Evolutionary conservation across 2,797 vertebrate genomes (phyloP).

Genomic region (Tokudaia muenninki): DNA sequence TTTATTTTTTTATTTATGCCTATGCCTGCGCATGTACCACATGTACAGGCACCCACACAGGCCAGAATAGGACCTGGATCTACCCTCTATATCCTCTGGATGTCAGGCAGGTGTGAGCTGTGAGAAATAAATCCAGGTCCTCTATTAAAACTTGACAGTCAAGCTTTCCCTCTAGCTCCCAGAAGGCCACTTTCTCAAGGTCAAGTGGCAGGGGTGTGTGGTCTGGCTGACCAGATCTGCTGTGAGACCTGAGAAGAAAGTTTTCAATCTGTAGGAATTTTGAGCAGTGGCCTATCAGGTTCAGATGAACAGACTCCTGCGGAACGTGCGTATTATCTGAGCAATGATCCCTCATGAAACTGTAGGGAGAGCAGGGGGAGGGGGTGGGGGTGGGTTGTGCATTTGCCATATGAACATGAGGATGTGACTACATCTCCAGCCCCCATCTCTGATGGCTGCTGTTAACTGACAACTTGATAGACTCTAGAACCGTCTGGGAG

Average conservation of each 20-base stretch:
- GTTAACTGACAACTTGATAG: background rate
- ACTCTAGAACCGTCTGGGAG: background rate
- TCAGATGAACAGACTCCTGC: constrained; percentile 7
- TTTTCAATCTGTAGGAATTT: constrained; percentile 15
- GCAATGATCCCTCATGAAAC: constrained; percentile 48
- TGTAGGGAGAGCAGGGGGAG: background rate
- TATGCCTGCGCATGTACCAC: background rate
- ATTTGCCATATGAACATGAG: background rate
- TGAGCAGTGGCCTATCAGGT: constrained; percentile 38
- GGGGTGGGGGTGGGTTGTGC: background rate
- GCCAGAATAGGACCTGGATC: background rate
- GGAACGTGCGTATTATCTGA: background rate
- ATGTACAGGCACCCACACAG: no score
- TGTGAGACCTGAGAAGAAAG: constrained; percentile 3
- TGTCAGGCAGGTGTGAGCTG: background rate
- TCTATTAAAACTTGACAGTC: background rate
- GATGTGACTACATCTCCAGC: background rate
- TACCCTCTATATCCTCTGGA: background rate
- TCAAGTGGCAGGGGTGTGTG: background rate
- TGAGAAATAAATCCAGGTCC: background rate
- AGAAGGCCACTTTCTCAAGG: background rate
- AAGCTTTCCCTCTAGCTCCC: background rate
- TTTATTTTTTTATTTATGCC: background rate
- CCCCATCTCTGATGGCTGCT: background rate
- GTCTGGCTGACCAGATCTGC: background rate